Percentiles rank a stretch among this genome's conserved stretches.
phyloP scores from a whole-genome alignment of 2,797 vertebrate genomes.

The Sebastes trivittatus region DNA sequence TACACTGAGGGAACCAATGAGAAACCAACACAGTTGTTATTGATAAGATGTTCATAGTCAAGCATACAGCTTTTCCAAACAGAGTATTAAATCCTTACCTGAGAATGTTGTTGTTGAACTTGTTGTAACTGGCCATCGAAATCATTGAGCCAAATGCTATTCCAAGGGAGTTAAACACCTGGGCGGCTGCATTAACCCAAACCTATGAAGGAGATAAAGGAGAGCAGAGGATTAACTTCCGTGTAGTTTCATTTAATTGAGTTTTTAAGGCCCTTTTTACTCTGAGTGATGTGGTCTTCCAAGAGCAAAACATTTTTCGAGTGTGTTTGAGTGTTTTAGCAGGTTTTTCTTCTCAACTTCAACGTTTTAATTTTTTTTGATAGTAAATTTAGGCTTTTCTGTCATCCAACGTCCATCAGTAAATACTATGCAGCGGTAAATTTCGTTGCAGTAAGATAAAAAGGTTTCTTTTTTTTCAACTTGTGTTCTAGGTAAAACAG shows the following conservation, averaged over 20 bases:
- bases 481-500: too few relatives aligned
- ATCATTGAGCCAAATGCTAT: slow-evolving; percentile 82
- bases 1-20: not conserved
- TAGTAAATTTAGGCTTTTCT: too few relatives aligned
- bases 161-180: slow-evolving; percentile 85
- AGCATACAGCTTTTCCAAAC: not conserved
- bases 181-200: slow-evolving; percentile 84
- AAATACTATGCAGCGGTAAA: too few relatives aligned
- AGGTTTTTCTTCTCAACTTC: not conserved
- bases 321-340: not conserved
- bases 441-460: too few relatives aligned
- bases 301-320: not conserved
- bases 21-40: not conserved
- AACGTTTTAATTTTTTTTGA: not conserved
- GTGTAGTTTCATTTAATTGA: not conserved
- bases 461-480: too few relatives aligned
- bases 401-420: too few relatives aligned
- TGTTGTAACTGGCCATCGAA: slow-evolving; percentile 85
- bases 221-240: not conserved
- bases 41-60: not conserved
- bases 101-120: slow-evolving; percentile 82
- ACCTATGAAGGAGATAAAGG: slow-evolving; percentile 60
- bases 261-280: not conserved
- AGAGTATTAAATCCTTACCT: slow-evolving; percentile 58
- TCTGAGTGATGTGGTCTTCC: not conserved